Conservation (phyloP, 2,888 invertebrate species). For the Heliconius ethilla region DNA sequence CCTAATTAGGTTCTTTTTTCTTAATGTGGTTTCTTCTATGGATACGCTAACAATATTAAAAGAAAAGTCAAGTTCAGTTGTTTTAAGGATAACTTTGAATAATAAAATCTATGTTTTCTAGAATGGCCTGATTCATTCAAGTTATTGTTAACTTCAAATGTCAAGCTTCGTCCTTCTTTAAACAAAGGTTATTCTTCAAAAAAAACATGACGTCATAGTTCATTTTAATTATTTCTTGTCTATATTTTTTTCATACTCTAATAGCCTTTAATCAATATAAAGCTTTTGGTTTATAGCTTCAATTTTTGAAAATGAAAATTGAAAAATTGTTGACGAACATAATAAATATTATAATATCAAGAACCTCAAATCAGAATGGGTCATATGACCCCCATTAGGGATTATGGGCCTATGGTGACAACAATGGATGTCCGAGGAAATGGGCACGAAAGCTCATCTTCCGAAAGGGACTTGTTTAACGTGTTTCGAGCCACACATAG, state of each 20-base stretch:
- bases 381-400: constrained; percentile 16
- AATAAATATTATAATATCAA: not conserved
- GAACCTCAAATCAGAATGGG: not conserved
- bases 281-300: not conserved
- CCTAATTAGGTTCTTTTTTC: too few species aligned
- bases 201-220: too few species aligned
- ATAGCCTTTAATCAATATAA: too few species aligned
- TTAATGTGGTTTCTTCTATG: too few species aligned
- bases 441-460: constrained; percentile 5
- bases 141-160: not conserved
- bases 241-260: too few species aligned
- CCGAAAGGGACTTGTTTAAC: constrained; percentile 11
- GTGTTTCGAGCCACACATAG: not conserved
- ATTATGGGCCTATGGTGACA: constrained; percentile 17
- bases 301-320: not conserved
- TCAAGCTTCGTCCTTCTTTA: not conserved
- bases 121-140: not conserved
- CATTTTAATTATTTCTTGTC: too few species aligned
- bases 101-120: too few species aligned
- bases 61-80: too few species aligned
- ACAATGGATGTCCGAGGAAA: constrained; percentile 16
- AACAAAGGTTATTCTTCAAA: not conserved
- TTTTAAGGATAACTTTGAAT: too few species aligned
- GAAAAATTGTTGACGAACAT: not conserved
- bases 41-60: too few species aligned